Conservation (phyloP, 2,113 vertebrate genomes). For the Chaenogobius annularis region DNA sequence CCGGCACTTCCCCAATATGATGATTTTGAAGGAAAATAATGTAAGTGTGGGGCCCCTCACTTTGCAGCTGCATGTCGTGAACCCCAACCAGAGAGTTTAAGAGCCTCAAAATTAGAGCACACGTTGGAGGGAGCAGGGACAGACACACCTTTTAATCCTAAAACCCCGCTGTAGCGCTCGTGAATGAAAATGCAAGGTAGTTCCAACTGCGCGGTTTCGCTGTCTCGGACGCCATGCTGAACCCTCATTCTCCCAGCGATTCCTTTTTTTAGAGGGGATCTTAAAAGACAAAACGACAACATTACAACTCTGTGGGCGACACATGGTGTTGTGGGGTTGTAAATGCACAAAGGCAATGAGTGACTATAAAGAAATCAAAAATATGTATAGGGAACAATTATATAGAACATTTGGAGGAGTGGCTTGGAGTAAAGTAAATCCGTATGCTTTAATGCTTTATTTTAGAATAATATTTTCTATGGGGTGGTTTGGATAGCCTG, state of each 20-base stretch:
- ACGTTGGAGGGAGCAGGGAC: slow-evolving; percentile 17
- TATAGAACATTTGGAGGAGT: neutral
- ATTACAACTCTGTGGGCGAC: slow-evolving; percentile 16
- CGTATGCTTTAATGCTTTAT: neutral
- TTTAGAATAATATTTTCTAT: slow-evolving; percentile 12
- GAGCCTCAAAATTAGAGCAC: slow-evolving; percentile 64
- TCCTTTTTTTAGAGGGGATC: slow-evolving; percentile 4
- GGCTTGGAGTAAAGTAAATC: slow-evolving; percentile 21
- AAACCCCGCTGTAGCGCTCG: slow-evolving; percentile 14
- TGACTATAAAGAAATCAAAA: too few species aligned
- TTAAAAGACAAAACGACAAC: slow-evolving; percentile 14
- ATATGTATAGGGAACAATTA: neutral
- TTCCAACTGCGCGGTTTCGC: neutral
- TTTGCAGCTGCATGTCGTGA: slow-evolving; percentile 72
- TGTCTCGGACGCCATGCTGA: slow-evolving; percentile 9
- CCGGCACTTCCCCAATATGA: slow-evolving; percentile 62
- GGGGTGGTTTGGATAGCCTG: too few species aligned
- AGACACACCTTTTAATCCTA: slow-evolving; percentile 33
- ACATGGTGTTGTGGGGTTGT: slow-evolving; percentile 14
- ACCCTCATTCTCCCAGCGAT: slow-evolving; percentile 9
- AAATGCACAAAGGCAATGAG: slow-evolving; percentile 14
- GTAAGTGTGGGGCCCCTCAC: slow-evolving; percentile 60
- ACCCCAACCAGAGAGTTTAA: slow-evolving; percentile 70
- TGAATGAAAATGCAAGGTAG: slow-evolving; percentile 6
- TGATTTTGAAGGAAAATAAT: slow-evolving; percentile 68